Evolutionary conservation across 2,113 vertebrate species (phyloP), one percentile per base, ranked within the genome.

Genomic region (Chaetodon trifascialis): DNA sequence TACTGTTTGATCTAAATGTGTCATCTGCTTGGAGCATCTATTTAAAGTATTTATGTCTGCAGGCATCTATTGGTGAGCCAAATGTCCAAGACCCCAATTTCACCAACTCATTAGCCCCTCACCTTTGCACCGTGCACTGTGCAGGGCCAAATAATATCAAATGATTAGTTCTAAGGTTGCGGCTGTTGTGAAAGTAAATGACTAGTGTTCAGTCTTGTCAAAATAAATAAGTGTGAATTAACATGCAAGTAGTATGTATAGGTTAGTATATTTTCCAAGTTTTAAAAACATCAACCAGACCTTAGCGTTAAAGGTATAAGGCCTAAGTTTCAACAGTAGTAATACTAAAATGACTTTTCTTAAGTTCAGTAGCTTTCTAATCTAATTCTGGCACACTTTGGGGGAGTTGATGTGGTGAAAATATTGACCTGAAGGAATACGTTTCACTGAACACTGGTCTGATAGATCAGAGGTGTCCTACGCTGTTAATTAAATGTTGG

Each of bases 391-490:
- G 55, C n/a, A 11, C 14, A 62, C 14, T 14, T 25, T 25, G 11
- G 3, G 44, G 44, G 40, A 12, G 25, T 23, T 56, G 12, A 10
- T 44, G 17, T 16, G 0, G 52, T 34, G 3, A 25, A 67, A 56
- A 47, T 49, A 49, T 7, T 19, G 10, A 34, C 51, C 17, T n/a
- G 23, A 7, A n/a, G 1, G 4, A 5, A 23, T 0, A 36, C 1
- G 17, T 49, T 30, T 16, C 9, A 11, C 21, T 46, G 0, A 9
- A 65, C 52, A 34, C 14, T 25, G 19, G 5, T 30, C 10, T 69
- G 8, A 23, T 23, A 12, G 15, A 11, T 8, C n/a, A 2, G 0
- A 58, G 15, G 17, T 14, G 0, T 25, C 17, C 34, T 7, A 2
- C 1, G 3, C 7, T 14, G 2, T 54, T 42, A 25, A 21, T 15